These are phyloP conservation scores for Morpho achilles DNA, from an alignment of 2,888 invertebrate species.

Conservation along the genomic window DNA sequence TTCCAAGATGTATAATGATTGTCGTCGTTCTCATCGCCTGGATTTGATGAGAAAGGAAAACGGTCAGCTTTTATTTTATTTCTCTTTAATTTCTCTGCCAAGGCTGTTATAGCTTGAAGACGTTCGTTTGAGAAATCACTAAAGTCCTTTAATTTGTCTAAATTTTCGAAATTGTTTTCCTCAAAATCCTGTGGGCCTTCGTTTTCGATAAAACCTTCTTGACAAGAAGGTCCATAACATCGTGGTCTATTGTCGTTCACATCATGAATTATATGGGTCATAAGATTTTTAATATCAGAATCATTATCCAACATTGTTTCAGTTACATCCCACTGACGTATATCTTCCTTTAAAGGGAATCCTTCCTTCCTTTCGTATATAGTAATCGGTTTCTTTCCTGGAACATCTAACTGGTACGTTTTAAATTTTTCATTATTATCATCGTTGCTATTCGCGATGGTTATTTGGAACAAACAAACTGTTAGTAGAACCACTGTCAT, in stretches of 20 bases:
- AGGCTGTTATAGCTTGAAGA: conserved; percentile 62
- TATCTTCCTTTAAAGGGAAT: conserved; percentile 36
- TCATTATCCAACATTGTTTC: conserved; percentile 48
- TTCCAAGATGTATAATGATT: conserved; percentile 73
- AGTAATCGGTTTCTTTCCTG: conserved; percentile 77
- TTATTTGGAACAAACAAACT: conserved; percentile 50
- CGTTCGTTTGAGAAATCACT: conserved; percentile 62
- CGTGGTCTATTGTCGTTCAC: conserved; percentile 52
- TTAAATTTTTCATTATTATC: conserved; percentile 55
- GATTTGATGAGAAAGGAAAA: conserved; percentile 32
- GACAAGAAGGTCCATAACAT: conserved; percentile 71
- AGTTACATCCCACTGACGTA: conserved; percentile 27
- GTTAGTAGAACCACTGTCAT: conserved; percentile 61
- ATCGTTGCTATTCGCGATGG: conserved; percentile 48
- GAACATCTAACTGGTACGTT: conserved; percentile 76
- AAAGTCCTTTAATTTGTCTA: conserved; percentile 75
- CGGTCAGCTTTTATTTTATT: conserved; percentile 54
- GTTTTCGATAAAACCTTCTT: conserved; percentile 51
- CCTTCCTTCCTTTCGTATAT: conserved; percentile 79
- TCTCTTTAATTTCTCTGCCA: conserved; percentile 71
- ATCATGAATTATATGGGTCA: conserved; percentile 66
- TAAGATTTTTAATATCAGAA: conserved; percentile 58
- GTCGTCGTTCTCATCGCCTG: conserved; percentile 46
- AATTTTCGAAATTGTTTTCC: conserved; percentile 77
- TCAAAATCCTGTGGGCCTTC: conserved; percentile 76